Conservation (phyloP, 2,888 invertebrate genomes). For the Napeogenes inachia region DNA sequence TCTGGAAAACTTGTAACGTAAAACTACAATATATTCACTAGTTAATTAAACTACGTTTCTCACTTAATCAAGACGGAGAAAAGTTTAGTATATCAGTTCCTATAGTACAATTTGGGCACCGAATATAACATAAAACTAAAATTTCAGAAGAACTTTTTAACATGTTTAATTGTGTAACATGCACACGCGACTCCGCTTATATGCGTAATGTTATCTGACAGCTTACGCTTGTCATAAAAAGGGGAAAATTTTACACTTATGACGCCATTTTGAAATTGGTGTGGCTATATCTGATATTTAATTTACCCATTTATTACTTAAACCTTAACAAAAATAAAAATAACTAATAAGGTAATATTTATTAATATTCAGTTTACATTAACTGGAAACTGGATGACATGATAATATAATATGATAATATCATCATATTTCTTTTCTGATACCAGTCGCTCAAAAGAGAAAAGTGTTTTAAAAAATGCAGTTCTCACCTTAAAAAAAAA, state of each 20-base stretch:
- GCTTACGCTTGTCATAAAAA: constrained; percentile 45
- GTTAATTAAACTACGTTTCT: constrained; percentile 61
- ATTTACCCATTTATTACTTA: constrained; percentile 8
- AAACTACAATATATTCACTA: constrained; percentile 78
- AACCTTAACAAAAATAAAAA: too few species aligned
- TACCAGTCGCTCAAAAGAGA: too few species aligned
- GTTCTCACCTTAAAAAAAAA: too few species aligned
- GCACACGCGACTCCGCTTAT: constrained; percentile 67
- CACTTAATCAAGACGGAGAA: constrained; percentile 87
- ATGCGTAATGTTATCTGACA: constrained; percentile 62
- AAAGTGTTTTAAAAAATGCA: too few species aligned
- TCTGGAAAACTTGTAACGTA: constrained; percentile 56
- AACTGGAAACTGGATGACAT: too few species aligned
- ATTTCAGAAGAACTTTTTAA: constrained; percentile 85
- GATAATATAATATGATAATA: too few species aligned
- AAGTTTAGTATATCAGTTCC: constrained; percentile 84
- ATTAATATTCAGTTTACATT: too few species aligned
- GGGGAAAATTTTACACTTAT: constrained; percentile 36
- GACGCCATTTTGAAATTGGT: constrained; percentile 52
- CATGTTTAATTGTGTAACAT: constrained; percentile 80
- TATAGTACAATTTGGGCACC: constrained; percentile 82
- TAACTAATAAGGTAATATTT: too few species aligned
- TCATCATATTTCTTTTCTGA: too few species aligned
- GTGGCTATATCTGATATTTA: constrained; percentile 38
- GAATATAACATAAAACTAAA: constrained; percentile 84